phyloP scores from a whole-genome alignment of 2,888 invertebrate genomes.

The Xylophagus ater region DNA sequence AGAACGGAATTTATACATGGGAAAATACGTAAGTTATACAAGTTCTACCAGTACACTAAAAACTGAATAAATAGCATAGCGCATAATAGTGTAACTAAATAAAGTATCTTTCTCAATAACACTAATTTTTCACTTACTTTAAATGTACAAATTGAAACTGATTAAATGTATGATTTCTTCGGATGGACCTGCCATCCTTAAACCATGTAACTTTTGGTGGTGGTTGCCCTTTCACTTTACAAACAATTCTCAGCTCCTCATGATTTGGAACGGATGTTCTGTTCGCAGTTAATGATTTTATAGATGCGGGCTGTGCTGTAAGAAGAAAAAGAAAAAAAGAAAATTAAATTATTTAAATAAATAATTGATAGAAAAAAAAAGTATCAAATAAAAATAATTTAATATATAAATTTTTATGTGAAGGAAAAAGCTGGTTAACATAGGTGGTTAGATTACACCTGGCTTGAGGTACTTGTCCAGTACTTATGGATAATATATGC shows the following conservation, averaged over 20 bases:
- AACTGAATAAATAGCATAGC: too few relatives aligned
- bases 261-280: conserved; percentile 35
- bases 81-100: too few relatives aligned
- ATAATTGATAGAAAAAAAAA: not conserved
- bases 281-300: conserved; percentile 31
- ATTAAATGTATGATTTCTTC: conserved; percentile 35
- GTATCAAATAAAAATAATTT: not conserved
- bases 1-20: too few relatives aligned
- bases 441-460: too few relatives aligned
- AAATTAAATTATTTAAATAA: conserved; percentile 10
- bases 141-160: conserved; percentile 38
- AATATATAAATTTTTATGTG: too few relatives aligned
- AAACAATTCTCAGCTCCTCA: conserved; percentile 54
- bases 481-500: too few relatives aligned
- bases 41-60: too few relatives aligned
- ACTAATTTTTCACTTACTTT: too few relatives aligned
- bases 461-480: too few relatives aligned
- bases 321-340: conserved; percentile 21
- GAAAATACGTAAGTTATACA: too few relatives aligned
- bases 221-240: conserved; percentile 64
- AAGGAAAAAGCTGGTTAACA: too few relatives aligned
- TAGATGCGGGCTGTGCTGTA: conserved; percentile 41
- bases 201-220: conserved; percentile 75
- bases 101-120: too few relatives aligned
- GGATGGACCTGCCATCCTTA: conserved; percentile 56